Conservation (phyloP, 2,113 vertebrate species). For the Aythya baeri region DNA sequence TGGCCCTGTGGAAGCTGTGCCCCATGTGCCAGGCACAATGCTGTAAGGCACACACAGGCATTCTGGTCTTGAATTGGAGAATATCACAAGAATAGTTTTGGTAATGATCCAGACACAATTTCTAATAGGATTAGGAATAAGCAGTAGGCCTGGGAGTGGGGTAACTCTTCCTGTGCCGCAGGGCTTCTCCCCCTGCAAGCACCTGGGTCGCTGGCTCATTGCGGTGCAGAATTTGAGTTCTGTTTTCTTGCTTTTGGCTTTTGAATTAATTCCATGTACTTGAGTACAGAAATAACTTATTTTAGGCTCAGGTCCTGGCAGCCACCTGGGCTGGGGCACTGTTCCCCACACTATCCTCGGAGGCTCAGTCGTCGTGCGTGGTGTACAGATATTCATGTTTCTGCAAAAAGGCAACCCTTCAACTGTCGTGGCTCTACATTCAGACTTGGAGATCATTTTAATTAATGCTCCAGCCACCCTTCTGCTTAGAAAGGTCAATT, state of each 20-base stretch:
- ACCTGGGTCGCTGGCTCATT: not conserved
- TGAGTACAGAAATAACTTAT: not conserved
- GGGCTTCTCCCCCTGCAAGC: not conserved
- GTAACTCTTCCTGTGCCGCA: not conserved
- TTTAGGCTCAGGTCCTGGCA: not conserved
- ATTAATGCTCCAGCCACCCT: not conserved
- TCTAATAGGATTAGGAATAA: not conserved
- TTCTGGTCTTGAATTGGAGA: not conserved
- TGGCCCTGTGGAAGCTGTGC: fast-evolving
- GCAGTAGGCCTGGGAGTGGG: fast-evolving
- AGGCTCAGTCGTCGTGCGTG: not conserved
- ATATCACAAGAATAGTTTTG: not conserved
- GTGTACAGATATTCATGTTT: not conserved
- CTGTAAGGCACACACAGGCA: fast-evolving
- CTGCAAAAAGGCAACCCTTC: not conserved
- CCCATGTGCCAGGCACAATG: fast-evolving
- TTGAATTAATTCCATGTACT: not conserved
- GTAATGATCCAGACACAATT: not conserved
- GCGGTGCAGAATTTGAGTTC: not conserved
- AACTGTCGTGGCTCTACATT: not conserved
- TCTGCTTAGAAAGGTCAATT: not conserved
- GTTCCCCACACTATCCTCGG: not conserved
- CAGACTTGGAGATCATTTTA: not conserved
- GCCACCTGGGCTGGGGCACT: not conserved
- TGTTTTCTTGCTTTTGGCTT: not conserved